Base-by-base conservation (phyloP, 2,888 invertebrate genomes). In the Dicranocentrus wangi region DNA sequence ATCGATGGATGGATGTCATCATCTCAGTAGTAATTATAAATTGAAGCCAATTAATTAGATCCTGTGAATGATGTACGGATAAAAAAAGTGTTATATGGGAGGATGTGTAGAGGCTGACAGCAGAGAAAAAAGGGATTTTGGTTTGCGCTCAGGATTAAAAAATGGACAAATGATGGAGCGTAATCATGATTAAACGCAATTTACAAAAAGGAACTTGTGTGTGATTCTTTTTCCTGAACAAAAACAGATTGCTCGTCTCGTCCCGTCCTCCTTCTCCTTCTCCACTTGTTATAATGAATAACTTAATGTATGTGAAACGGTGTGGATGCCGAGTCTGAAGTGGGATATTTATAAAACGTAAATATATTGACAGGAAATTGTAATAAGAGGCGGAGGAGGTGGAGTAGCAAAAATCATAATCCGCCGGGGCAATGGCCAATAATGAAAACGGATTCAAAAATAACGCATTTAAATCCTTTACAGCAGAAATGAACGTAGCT, bases 1-100 rank as follows among this genome's bases (percentile, higher is more conserved):
- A n/a, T n/a, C n/a, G n/a, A n/a, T n/a, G n/a, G n/a, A n/a, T n/a
- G n/a, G n/a, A n/a, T n/a, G n/a, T n/a, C 61, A 32, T 1, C 1
- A 28, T 13, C 5, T 8, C 17, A 61, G 76, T 42, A n/a, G 68
- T 69, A 76, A 76, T 76, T 76, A 61, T 69, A 76, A n/a, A 76
- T 76, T 68, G 51, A 42, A 32, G 42, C 68, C 60, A 76, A 76
- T 76, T 76, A 76, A 76, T 69, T 76, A 68, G 21, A 13, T 42
- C 43, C 58, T 28, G 17, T 25, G n/a, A 8, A 51, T 27, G 65
- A 73, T 73, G 73, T 55, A 55, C 73, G 25, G 73, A 73, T 51
- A 63, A 63, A 73, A 65, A 73, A 65, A 53, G 27, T 47, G n/a
- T 10, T 39, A 39, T 39, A 39, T 39, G n/a, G n/a, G n/a, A n/a